Conservation (phyloP, 2,113 vertebrate genomes). For the Mormoops blainvillei region DNA sequence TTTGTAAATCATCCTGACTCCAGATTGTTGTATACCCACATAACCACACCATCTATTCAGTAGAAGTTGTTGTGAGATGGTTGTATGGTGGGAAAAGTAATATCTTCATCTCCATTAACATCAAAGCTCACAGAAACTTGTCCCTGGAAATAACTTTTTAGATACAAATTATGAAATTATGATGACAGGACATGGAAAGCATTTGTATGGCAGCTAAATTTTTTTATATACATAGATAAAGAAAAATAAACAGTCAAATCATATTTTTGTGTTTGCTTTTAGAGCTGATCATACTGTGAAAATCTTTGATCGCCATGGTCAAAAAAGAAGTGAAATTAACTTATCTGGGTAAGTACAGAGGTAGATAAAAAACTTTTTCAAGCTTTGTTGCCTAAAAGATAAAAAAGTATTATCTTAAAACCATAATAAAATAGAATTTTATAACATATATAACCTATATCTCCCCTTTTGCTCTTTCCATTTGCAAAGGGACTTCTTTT, state of each 20-base stretch:
- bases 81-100: neutral
- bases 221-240: constrained; percentile 22
- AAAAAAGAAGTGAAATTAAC: constrained; percentile 92
- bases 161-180: neutral
- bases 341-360: constrained; percentile 88
- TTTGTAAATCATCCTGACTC: neutral
- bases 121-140: constrained; percentile 6
- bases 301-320: constrained; percentile 98
- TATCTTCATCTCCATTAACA: neutral
- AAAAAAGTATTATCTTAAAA: constrained; percentile 7
- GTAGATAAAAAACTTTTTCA: constrained; percentile 14
- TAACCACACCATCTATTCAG: neutral
- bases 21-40: neutral
- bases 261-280: constrained; percentile 46
- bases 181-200: neutral
- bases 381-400: constrained; percentile 3
- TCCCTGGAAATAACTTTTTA: neutral
- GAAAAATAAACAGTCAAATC: neutral
- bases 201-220: neutral
- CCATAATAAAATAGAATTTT: neutral
- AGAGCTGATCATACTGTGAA: constrained; percentile 91
- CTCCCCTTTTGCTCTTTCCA: neutral
- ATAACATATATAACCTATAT: neutral
- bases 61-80: neutral
- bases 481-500: neutral